Percentiles rank a stretch among this genome's conserved stretches.
Conservation (phyloP, 2,888 invertebrate genomes). For the Nymphalis c-album region DNA sequence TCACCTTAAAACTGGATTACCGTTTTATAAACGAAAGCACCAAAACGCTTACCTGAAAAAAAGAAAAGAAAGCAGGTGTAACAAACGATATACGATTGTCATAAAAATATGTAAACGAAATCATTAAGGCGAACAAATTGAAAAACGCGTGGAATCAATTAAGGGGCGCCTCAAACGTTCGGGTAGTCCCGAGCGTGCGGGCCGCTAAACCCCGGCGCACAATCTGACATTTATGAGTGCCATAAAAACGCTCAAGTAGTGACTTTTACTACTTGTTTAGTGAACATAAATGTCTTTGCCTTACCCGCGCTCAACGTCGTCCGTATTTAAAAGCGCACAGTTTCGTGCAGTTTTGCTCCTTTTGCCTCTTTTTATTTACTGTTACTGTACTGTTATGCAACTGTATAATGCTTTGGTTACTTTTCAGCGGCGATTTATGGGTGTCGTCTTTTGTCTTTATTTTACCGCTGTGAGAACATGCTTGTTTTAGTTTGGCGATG, state of each 20-base stretch:
- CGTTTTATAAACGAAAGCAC: constrained; percentile 14
- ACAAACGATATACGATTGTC: constrained; percentile 51
- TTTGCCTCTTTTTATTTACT: constrained; percentile 78
- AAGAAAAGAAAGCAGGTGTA: constrained; percentile 51
- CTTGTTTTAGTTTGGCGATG: constrained; percentile 65
- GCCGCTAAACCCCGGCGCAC: constrained; percentile 75
- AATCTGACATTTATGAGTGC: constrained; percentile 83
- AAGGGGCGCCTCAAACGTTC: constrained; percentile 51
- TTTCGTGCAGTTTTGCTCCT: constrained; percentile 77
- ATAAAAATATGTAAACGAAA: constrained; percentile 53
- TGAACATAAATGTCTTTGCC: constrained; percentile 83
- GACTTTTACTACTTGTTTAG: constrained; percentile 84
- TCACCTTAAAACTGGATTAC: constrained; percentile 25
- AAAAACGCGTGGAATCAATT: constrained; percentile 70
- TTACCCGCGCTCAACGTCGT: constrained; percentile 78
- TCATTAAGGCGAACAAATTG: constrained; percentile 49
- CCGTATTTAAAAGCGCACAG: constrained; percentile 81
- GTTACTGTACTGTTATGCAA: constrained; percentile 78
- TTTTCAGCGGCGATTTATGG: constrained; percentile 77
- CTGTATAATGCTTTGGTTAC: constrained; percentile 79
- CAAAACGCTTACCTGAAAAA: constrained; percentile 65
- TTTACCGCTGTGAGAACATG: constrained; percentile 68
- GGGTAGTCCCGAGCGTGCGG: constrained; percentile 46
- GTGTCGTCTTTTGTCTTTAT: constrained; percentile 76
- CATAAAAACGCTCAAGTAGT: constrained; percentile 83